Conservation (phyloP, 2,113 vertebrate genomes). For the Colinus virginianus region DNA sequence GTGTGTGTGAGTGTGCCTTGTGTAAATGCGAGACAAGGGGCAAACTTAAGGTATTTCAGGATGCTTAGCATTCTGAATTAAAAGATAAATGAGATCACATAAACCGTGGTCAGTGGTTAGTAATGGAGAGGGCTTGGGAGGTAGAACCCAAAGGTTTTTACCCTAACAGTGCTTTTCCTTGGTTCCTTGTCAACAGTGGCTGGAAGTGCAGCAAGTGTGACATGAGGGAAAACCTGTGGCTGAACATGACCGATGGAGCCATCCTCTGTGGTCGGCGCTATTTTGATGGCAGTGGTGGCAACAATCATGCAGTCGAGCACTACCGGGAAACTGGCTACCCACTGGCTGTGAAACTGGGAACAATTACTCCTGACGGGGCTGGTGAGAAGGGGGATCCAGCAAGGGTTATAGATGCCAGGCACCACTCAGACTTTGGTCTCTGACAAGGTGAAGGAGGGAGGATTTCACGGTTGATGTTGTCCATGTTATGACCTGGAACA, state of each 20-base stretch:
- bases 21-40: background rate
- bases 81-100: background rate
- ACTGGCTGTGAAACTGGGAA: constrained; percentile 95
- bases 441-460: background rate
- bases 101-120: background rate
- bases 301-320: constrained; percentile 94
- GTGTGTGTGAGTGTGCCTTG: background rate
- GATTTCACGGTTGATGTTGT: background rate
- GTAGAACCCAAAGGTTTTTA: background rate
- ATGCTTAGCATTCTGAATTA: background rate
- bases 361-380: constrained; percentile 95
- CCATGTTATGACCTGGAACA: background rate
- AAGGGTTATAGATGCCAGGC: background rate
- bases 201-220: constrained; percentile 97
- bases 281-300: constrained; percentile 95
- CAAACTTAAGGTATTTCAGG: background rate
- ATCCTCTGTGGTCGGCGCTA: constrained; percentile 95
- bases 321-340: constrained; percentile 93
- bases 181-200: constrained; percentile 77
- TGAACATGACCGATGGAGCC: constrained; percentile 96
- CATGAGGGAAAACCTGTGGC: constrained; percentile 97
- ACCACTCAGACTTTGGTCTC: background rate
- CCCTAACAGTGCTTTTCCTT: background rate
- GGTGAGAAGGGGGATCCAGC: constrained; percentile 76
- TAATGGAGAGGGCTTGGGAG: background rate